Conservation (phyloP, 2,113 vertebrate genomes). For the Sialia sialis region DNA sequence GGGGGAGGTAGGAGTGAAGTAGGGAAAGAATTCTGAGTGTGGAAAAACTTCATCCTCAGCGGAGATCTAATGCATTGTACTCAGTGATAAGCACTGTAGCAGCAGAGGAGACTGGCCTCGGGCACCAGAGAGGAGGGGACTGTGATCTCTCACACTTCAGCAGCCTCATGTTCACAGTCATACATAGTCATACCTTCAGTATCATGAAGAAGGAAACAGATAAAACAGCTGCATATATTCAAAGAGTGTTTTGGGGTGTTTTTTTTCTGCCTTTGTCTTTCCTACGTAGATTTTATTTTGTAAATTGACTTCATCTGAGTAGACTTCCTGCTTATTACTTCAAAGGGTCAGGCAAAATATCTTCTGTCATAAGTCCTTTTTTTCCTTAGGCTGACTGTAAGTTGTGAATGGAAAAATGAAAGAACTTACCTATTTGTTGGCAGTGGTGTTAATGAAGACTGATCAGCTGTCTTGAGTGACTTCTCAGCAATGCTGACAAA, state of each 20-base stretch:
- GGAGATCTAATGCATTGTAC: not conserved
- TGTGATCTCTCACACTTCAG: not conserved
- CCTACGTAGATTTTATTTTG: not conserved
- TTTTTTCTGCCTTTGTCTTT: not conserved
- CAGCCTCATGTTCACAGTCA: not conserved
- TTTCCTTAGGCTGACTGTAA: not conserved
- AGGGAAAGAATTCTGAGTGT: not conserved
- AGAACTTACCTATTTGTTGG: not conserved
- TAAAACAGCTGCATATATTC: not conserved
- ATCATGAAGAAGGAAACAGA: not conserved
- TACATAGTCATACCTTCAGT: not conserved
- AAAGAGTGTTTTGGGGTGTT: not conserved
- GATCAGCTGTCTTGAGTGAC: not conserved
- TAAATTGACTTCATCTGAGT: not conserved
- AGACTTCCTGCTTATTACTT: not conserved
- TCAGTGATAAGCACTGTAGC: not conserved
- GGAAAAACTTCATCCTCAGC: not conserved
- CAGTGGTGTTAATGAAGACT: not conserved
- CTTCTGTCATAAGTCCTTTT: not conserved
- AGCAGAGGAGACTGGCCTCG: not conserved
- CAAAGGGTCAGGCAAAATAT: not conserved
- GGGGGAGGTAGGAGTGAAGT: not conserved
- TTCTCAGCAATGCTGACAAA: not conserved
- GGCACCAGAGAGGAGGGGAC: not conserved
- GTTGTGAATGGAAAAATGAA: not conserved